Evolutionary conservation across 2,888 invertebrate genomes (phyloP).

Genomic region (Coenonympha arcania): DNA sequence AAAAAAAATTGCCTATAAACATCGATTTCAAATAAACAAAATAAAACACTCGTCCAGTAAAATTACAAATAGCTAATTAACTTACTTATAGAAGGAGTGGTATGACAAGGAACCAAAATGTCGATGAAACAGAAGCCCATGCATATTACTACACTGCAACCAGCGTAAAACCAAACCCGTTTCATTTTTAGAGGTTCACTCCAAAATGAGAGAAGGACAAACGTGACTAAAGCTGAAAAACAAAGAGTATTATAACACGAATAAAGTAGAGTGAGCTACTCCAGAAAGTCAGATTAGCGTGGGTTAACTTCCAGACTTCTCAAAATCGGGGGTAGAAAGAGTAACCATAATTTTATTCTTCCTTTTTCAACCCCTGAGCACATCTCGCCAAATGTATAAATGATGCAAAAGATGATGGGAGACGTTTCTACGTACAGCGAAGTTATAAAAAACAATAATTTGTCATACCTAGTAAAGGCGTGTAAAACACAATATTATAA

Average conservation of each 20-base stretch:
- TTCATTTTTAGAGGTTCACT: conserved; percentile 47
- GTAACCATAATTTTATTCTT: no score
- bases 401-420: no score
- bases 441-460: no score
- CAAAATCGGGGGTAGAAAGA: no score
- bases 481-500: conserved; percentile 59
- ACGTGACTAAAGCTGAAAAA: conserved; percentile 51
- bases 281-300: no score
- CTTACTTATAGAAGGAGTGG: conserved; percentile 57
- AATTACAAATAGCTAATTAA: conserved; percentile 9
- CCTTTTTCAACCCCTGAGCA: no score
- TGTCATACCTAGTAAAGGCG: conserved; percentile 56
- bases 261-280: no score
- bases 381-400: no score
- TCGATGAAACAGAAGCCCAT: conserved; percentile 56
- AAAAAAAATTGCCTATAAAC: no score
- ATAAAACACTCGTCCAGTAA: background rate
- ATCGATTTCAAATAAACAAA: no score
- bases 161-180: conserved; percentile 54
- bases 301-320: background rate
- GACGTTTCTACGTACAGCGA: no score
- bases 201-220: conserved; percentile 61
- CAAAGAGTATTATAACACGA: no score
- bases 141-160: conserved; percentile 44
- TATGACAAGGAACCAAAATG: conserved; percentile 52